Base-by-base conservation (phyloP, 2,113 vertebrate genomes). In the Dromaius novaehollandiae region DNA sequence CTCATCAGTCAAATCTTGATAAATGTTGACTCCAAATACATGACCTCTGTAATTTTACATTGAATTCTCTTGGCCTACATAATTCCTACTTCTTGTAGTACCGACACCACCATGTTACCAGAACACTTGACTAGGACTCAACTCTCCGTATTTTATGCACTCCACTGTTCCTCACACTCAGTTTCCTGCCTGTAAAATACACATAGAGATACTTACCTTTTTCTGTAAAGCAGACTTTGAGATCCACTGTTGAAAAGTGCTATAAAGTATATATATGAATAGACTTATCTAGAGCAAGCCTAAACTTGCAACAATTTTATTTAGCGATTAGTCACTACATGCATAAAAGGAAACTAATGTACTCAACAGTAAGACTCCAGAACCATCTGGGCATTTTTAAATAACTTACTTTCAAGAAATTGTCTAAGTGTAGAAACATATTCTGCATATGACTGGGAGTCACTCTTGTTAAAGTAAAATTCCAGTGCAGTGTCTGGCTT, bases 401-500 rank as follows among this genome's bases (percentile, higher is more conserved):
- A 18, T 68, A 88, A 88, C 48, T 89, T 86, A 99, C 99, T 94
- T 92, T 97, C 91, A 95, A 99, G 98, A 97, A 99, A 99, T 30
- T 63, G 76, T 65, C 98, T 97, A 98, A 99, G 98, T 42, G 98
- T 95, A 26, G 95, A 46, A 88, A 99, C 96, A 30, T 99, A 99
- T 19, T 81, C 48, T 8, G 71, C 8, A 30, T 99, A 99, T 17
- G 98, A 97, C 0, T 46, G 13, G 24, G 97, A 86, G 2, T 99
- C 97, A 50, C 98, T 98, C 92, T 86, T 97, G 97, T 97, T 98
- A 86, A 98, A 98, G 28, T 81, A 71, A 93, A 99, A 99, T 79
- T 99, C 99, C 98, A 99, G 3, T 8, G 98, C 98, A 50, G 93
- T 97, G 75, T 91, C 93, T 75, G 98, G 97, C 93, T 98, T 98